phyloP scores from a whole-genome alignment of 2,797 vertebrate species.

The Heterohyrax brucei region DNA sequence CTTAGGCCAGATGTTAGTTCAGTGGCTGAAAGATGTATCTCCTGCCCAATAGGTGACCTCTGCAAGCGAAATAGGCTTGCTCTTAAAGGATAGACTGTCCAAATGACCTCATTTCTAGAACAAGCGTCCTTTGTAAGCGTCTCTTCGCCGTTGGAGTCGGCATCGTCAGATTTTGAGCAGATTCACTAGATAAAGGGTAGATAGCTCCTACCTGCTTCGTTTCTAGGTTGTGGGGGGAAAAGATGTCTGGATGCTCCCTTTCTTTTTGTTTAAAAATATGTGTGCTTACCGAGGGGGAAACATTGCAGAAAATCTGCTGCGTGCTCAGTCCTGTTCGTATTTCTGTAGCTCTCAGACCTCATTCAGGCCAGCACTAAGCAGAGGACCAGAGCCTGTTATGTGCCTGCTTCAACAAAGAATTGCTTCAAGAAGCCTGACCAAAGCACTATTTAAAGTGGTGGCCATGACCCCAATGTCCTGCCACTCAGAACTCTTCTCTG shows the following conservation, averaged over 20 bases:
- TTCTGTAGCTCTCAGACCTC: slow-evolving; percentile 57
- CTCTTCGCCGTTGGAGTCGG: slow-evolving; percentile 80
- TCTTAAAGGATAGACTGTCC: slow-evolving; percentile 84
- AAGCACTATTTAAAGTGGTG: slow-evolving; percentile 72
- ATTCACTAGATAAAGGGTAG: slow-evolving; percentile 78
- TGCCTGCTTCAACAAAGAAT: slow-evolving; percentile 19
- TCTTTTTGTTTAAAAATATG: slow-evolving; percentile 40
- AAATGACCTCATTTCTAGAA: slow-evolving; percentile 87
- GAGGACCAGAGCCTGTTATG: background rate
- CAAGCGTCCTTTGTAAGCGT: slow-evolving; percentile 84
- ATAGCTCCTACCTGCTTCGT: slow-evolving; percentile 73
- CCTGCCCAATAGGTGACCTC: slow-evolving; percentile 86
- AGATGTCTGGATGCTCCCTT: slow-evolving; percentile 28
- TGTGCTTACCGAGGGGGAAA: slow-evolving; percentile 61
- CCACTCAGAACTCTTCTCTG: slow-evolving; percentile 8
- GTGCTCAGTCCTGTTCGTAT: slow-evolving; percentile 28
- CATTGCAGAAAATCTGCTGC: slow-evolving; percentile 67
- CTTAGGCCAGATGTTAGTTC: slow-evolving; percentile 86
- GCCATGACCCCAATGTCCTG: slow-evolving; percentile 57
- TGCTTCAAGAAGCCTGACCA: slow-evolving; percentile 54
- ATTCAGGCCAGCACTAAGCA: slow-evolving; percentile 6
- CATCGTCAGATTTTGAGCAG: slow-evolving; percentile 85
- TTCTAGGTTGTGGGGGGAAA: slow-evolving; percentile 27
- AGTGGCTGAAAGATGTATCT: slow-evolving; percentile 85
- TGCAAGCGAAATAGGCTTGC: slow-evolving; percentile 86